Percentiles rank a stretch among this genome's conserved stretches.
phyloP scores from a whole-genome alignment of 2,797 vertebrate genomes.

The Novumbra hubbsi region DNA sequence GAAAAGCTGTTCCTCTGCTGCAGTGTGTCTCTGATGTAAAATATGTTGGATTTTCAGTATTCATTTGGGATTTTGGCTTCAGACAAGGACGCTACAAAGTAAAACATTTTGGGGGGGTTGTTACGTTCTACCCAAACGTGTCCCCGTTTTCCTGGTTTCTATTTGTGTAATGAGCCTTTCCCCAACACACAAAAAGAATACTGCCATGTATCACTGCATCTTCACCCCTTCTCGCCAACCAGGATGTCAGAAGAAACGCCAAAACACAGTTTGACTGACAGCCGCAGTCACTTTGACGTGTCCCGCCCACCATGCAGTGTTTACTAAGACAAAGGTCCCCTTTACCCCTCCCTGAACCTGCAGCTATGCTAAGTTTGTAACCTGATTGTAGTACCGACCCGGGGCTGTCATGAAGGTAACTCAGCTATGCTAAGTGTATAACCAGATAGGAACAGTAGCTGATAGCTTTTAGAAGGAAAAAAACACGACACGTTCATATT shows the following conservation, averaged over 20 bases:
- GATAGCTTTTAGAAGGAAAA: constrained; percentile 44
- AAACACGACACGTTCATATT: constrained; percentile 7
- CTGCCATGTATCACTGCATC: too few species aligned
- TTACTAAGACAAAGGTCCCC: too few species aligned
- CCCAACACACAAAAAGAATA: too few species aligned
- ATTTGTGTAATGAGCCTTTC: too few species aligned
- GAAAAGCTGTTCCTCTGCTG: constrained; percentile 60
- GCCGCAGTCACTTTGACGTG: too few species aligned
- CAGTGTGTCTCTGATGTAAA: constrained; percentile 4
- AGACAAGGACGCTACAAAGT: constrained; percentile 34
- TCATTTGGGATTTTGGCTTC: constrained; percentile 41
- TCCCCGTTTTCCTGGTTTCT: too few species aligned
- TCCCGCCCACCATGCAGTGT: too few species aligned
- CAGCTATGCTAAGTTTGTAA: constrained; percentile 39
- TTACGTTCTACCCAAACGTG: too few species aligned
- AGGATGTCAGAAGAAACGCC: too few species aligned
- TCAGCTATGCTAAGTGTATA: constrained; percentile 37
- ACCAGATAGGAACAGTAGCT: constrained; percentile 48
- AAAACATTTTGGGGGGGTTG: constrained; percentile 25
- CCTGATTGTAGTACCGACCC: constrained; percentile 44
- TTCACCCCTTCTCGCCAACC: too few species aligned
- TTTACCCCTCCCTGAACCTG: too few species aligned
- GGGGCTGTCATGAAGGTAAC: constrained; percentile 33
- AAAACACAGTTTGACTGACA: too few species aligned
- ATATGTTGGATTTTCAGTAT: constrained; percentile 1